Base-by-base conservation (phyloP, 2,888 invertebrate species). In the Dryocosmus kuriphilus region DNA sequence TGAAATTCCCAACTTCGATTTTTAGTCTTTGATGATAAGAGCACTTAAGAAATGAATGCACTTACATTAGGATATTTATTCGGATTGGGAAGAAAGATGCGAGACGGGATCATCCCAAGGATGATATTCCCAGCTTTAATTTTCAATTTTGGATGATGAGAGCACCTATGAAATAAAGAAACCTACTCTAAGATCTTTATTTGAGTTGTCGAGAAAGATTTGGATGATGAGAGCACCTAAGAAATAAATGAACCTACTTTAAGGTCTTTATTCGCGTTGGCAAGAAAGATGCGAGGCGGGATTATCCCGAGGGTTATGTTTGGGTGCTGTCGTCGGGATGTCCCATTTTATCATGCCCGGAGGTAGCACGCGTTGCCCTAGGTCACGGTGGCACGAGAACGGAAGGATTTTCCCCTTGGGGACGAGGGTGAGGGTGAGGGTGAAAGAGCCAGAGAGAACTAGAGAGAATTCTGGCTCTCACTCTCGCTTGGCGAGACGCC, bases 401-500 rank as follows among this genome's bases (percentile, higher is more conserved):
- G 82, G 81, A 82, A 83, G 82, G 82, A 82, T 81, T 83, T 81
- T 77, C 78, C 80, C 81, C 78, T 61, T 77, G 78, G 77, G 80
- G 79, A 19, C 35, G 76, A 67, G 74, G 77, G 63, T 61, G 77
- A 82, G 81, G 80, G 76, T 81, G 82, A 83, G 82, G 84, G 82
- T 83, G 82, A 71, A 80, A 83, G 84, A 83, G 83, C 77, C 81
- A 82, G 83, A 67, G 55, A 77, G 81, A 79, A 79, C 79, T 80
- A 77, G 77, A 75, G 80, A 71, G 80, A 65, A 67, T 77, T 80
- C 79, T 62, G 76, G 79, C 78, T 84, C 83, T 84, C 51, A 51
- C 65, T 65, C 85, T 84, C 85, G 86, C 84, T 86, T 88, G 87
- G 87, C 87, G 89, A 83, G 85, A 84, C 86, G 86, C 87, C 86